Evolutionary conservation across 2,797 vertebrate species (phyloP).

Genomic region (Peromyscus eremicus): DNA sequence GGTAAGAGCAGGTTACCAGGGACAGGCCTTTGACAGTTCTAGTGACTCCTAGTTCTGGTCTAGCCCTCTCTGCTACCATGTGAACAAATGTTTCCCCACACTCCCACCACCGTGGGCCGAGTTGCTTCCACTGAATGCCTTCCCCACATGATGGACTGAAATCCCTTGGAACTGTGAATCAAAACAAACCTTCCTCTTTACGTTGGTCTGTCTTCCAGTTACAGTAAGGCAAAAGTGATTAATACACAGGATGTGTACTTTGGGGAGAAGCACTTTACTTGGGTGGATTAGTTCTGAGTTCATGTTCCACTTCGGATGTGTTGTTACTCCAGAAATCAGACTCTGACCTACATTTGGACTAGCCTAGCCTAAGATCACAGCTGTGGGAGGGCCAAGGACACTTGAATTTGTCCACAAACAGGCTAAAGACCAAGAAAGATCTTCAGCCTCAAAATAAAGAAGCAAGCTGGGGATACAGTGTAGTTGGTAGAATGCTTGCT

Average conservation of each 20-base stretch:
- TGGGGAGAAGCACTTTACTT: background rate
- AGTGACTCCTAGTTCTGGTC: background rate
- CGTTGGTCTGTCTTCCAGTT: background rate
- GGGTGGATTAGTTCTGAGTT: constrained; percentile 39
- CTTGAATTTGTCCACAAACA: background rate
- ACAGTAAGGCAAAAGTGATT: background rate
- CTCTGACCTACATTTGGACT: background rate
- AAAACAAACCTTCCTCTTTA: background rate
- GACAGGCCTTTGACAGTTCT: background rate
- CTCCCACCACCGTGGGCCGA: background rate
- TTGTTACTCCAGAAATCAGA: constrained; percentile 12
- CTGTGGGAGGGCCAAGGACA: background rate
- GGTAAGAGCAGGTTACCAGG: background rate
- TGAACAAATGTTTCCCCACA: background rate
- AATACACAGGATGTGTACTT: background rate
- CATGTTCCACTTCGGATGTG: background rate
- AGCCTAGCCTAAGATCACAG: background rate
- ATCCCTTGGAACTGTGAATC: background rate
- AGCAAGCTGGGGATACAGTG: background rate
- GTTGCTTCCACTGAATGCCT: background rate
- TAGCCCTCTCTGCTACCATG: background rate
- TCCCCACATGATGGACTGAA: background rate
- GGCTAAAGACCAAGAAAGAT: background rate
- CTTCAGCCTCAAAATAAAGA: background rate
- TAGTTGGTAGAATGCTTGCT: background rate